Base-by-base conservation (phyloP, 2,888 invertebrate species). In the Sicus ferrugineus region DNA sequence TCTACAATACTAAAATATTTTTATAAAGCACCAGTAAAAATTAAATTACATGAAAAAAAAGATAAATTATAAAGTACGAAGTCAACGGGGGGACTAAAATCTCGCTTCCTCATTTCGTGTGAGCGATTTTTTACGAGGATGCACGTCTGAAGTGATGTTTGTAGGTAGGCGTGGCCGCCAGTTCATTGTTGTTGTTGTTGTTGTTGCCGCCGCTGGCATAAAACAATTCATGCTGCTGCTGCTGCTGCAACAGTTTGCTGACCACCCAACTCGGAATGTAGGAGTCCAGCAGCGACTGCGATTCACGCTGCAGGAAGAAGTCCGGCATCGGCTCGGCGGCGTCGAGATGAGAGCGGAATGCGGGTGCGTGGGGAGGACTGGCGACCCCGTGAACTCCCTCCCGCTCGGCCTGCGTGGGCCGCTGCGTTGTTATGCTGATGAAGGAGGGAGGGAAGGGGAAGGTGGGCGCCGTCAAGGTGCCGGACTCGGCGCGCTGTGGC, bases 221-320 rank as follows among this genome's bases (percentile, higher is more conserved):
- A n/a, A n/a, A n/a, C n/a, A n/a, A n/a, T n/a, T n/a, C n/a, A 68
- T 79, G 78, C 65, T 79, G 75, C 26, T 54, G 54, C 34, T 79
- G 77, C 54, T 83, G 80, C 26, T 82, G 76, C 19, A 79, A 61
- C 31, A 81, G 76, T 21, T 78, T 77, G 19, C 79, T 46, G 7
- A 84, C 77, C 69, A 89, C 78, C 76, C 87, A 87, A 42, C 89
- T 89, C 54, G 89, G 90, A 68, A 89, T 87, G 67, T 89, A 89
- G 0, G 90, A 89, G 58, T 89, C 89, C 6, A 89, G 76, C 61
- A 90, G 80, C 5, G 89, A 89, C 4, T 86, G 85, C 1, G 88
- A 87, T 11, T 76, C 77, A 1, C 85, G 81, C 28, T 77, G 77
- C 0, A 76, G 74, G 62, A 83, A 83, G 2, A 81, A 74, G 74